Percentiles rank a stretch among this genome's conserved stretches.
These are phyloP conservation scores for Petromus typicus DNA, from an alignment of 2,113 vertebrate genomes.

Conservation along the genomic window DNA sequence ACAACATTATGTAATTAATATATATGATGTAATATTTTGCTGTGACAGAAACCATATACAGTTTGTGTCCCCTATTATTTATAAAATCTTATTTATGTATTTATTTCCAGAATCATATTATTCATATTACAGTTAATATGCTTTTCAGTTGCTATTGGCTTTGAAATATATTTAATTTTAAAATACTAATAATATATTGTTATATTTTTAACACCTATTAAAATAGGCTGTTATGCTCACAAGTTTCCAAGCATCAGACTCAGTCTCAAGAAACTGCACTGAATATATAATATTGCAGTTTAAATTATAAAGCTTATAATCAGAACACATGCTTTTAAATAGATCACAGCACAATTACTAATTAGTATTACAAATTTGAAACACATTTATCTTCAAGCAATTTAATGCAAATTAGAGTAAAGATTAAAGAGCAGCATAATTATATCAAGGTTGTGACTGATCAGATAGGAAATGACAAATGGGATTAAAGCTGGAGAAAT, in stretches of 20 bases:
- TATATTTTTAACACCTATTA: neutral
- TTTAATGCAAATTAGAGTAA: conserved; percentile 76
- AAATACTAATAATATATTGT: neutral
- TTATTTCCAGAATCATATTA: neutral
- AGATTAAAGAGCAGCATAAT: conserved; percentile 65
- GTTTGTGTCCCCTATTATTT: neutral
- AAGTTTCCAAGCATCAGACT: neutral
- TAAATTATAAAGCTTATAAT: conserved; percentile 49
- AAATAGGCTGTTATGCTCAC: neutral
- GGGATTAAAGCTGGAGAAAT: conserved; percentile 27
- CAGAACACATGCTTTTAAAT: conserved; percentile 17
- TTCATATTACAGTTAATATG: neutral
- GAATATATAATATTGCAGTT: neutral
- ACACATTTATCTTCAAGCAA: conserved; percentile 64
- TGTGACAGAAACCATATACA: neutral
- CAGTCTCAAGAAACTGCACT: neutral
- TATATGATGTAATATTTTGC: neutral
- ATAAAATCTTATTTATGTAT: neutral
- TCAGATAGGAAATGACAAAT: conserved; percentile 39
- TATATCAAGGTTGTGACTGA: conserved; percentile 57
- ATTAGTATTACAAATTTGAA: conserved; percentile 73
- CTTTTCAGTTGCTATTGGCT: neutral
- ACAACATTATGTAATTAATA: neutral
- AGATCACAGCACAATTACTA: conserved; percentile 62
- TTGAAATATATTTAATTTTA: neutral